Conservation (phyloP, 1,140 invertebrate genomes). For the Drosophila ohnishii region DNA sequence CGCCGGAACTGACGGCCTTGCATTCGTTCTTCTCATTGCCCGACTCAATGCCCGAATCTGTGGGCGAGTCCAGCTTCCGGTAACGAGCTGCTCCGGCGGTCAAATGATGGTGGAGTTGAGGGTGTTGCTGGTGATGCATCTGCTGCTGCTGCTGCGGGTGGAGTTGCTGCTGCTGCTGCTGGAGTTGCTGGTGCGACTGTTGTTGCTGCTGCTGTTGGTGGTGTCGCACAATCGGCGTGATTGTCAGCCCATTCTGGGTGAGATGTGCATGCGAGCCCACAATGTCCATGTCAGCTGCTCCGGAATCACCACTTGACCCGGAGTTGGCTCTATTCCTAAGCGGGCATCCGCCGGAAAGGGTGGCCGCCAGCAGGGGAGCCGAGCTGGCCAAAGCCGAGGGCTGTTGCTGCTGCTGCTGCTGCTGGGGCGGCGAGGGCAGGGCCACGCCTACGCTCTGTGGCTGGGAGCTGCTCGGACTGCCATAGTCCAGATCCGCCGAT, state of each 20-base stretch:
- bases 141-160: conserved; percentile 43
- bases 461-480: conserved; percentile 84
- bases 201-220: conserved; percentile 74
- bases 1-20: conserved; percentile 87
- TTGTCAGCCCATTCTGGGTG: conserved; percentile 87
- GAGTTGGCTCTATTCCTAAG: conserved; percentile 90
- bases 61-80: conserved; percentile 93
- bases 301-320: conserved; percentile 90
- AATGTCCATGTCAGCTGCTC: conserved; percentile 88
- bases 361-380: conserved; percentile 90
- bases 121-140: conserved; percentile 62
- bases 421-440: conserved; percentile 59
- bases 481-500: conserved; percentile 84
- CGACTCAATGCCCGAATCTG: conserved; percentile 95
- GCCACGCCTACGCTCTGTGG: conserved; percentile 22
- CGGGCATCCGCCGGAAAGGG: conserved; percentile 87
- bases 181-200: conserved; percentile 38
- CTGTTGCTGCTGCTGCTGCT: conserved; percentile 84
- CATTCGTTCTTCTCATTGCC: conserved; percentile 94
- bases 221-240: conserved; percentile 86
- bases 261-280: conserved; percentile 87
- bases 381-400: conserved; percentile 82
- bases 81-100: conserved; percentile 84
- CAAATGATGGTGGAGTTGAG: conserved; percentile 75
- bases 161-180: conserved; percentile 56